Base-by-base conservation (phyloP, 2,888 invertebrate species). In the Morpho achilles region DNA sequence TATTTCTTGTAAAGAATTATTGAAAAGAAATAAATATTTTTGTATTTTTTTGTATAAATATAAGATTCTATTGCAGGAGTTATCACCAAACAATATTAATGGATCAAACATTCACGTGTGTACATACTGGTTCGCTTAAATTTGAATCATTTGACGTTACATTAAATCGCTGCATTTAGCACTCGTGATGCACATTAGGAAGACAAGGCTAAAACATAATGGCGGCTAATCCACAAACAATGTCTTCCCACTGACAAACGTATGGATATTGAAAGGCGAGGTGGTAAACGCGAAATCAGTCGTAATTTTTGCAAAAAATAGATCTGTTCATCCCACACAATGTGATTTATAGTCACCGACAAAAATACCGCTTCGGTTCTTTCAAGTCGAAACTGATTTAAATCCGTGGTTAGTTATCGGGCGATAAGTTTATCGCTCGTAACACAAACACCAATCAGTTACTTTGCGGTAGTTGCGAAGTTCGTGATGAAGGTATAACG, bases 311-410 rank as follows among this genome's bases (percentile, higher is more conserved):
- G 69, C 70, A 71, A 76, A 78, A 74, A 76, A 75, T 79, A 82
- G 83, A 82, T 61, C 69, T 67, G 56, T 60, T 56, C 78, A 68
- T 68, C 86, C 84, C 84, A 86, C 86, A 86, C 86, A 84, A 84
- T 80, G 72, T 79, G 80, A 86, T 85, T 84, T 83, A 85, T 82
- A 76, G 73, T 80, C 80, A 74, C 70, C 75, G 79, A 82, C 80
- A 82, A 82, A 87, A 86, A 85, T 85, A 85, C 83, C 82, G 61
- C 82, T 76, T 73, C 66, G 75, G 73, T 76, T 79, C 75, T 77
- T 79, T 77, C 68, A 74, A 79, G 75, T 77, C 80, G 72, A 70
- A 70, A 72, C 69, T 72, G 72, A 62, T 68, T 69, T 69, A 68
- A 72, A 74, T 75, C 62, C 68, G 58, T 61, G 62, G 64, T 56